phyloP scores from a whole-genome alignment of 2,113 vertebrate species.

The Pelecanus crispus region DNA sequence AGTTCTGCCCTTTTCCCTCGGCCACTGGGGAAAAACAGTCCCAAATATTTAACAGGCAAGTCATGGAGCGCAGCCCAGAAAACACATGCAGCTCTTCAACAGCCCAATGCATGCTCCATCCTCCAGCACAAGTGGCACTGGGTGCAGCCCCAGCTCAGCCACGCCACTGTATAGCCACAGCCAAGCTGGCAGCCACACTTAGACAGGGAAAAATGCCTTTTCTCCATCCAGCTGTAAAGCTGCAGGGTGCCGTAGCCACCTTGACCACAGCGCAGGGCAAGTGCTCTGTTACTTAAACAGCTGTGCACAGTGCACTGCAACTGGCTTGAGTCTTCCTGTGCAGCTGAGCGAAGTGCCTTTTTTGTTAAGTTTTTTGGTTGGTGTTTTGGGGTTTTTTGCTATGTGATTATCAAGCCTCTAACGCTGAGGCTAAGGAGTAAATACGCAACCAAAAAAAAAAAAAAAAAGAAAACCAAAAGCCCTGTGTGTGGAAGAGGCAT shows the following conservation, averaged over 20 bases:
- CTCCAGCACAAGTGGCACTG: fast-evolving
- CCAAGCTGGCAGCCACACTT: fast-evolving
- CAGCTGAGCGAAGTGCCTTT: neutral
- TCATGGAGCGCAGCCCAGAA: neutral
- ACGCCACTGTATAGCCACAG: fast-evolving
- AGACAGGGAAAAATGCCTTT: neutral
- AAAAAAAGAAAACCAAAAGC: neutral
- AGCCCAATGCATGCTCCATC: neutral
- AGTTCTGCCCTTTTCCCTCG: neutral
- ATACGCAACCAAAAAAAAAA: neutral
- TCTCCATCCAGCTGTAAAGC: neutral
- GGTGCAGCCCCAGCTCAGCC: neutral
- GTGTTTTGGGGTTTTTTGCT: neutral
- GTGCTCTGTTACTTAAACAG: neutral
- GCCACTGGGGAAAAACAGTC: neutral
- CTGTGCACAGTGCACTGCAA: neutral
- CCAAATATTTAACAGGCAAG: neutral
- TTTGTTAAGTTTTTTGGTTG: fast-evolving
- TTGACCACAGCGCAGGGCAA: neutral
- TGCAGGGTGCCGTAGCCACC: neutral
- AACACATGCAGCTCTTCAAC: neutral
- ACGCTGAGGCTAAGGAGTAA: neutral
- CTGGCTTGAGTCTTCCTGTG: neutral
- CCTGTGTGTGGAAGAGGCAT: neutral
- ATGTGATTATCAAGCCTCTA: neutral